Conservation (phyloP, 1,140 invertebrate genomes). For the Drosophila persimilis region DNA sequence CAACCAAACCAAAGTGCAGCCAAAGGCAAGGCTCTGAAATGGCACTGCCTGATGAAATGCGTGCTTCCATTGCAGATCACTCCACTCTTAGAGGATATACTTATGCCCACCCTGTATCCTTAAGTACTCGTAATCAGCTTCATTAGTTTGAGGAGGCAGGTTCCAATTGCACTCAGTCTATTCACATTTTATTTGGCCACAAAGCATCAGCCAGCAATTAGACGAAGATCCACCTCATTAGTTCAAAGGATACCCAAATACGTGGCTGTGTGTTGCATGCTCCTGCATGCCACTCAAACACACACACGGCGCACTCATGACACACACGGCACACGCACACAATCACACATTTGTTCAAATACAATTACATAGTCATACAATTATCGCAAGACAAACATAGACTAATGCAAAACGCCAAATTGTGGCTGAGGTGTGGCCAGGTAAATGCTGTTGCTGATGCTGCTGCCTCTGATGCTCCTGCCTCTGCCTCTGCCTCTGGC, state of each 20-base stretch:
- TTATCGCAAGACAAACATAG: slow-evolving; percentile 73
- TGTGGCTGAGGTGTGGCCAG: slow-evolving; percentile 68
- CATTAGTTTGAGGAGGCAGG: slow-evolving; percentile 15
- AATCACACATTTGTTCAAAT: slow-evolving; percentile 54
- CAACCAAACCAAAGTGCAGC: slow-evolving; percentile 28
- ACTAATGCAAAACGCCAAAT: slow-evolving; percentile 76
- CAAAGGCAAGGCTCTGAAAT: slow-evolving; percentile 18
- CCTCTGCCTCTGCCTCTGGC: slow-evolving; percentile 5
- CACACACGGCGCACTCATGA: background rate
- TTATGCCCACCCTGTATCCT: no score
- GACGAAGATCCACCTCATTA: slow-evolving; percentile 60
- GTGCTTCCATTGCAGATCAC: background rate
- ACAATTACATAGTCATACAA: slow-evolving; percentile 80
- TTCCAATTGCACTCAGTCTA: background rate
- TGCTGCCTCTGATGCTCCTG: slow-evolving; percentile 18
- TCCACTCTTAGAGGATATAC: no score
- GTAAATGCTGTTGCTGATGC: slow-evolving; percentile 35
- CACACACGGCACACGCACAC: slow-evolving; percentile 18
- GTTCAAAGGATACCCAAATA: slow-evolving; percentile 52
- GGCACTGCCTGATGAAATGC: background rate
- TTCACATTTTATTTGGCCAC: slow-evolving; percentile 27
- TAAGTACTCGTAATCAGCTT: slow-evolving; percentile 42
- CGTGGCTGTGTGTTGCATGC: slow-evolving; percentile 10
- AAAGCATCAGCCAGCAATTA: slow-evolving; percentile 48
- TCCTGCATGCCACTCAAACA: background rate